These are phyloP conservation scores for Sylvicola fuscatus DNA, from an alignment of 2,888 invertebrate species.

Conservation along the genomic window DNA sequence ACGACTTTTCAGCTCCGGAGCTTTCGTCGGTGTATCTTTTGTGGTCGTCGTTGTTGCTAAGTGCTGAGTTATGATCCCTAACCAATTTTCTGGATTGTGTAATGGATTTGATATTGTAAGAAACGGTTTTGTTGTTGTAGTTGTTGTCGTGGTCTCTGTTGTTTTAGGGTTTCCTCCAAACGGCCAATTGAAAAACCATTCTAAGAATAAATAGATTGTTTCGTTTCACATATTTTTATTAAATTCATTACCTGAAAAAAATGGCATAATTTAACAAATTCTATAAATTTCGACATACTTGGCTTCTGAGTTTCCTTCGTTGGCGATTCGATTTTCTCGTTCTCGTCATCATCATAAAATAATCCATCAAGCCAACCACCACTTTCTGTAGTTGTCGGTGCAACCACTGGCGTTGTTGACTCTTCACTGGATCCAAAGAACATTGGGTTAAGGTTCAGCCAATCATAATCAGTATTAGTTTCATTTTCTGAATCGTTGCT, in stretches of 20 bases:
- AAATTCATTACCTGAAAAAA: too few species aligned
- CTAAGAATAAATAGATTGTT: too few species aligned
- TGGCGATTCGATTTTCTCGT: neutral
- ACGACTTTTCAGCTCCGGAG: slow-evolving; percentile 9
- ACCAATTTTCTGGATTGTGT: slow-evolving; percentile 23
- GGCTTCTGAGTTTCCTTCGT: too few species aligned
- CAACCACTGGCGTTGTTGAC: neutral
- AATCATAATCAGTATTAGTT: neutral
- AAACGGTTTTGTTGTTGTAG: slow-evolving; percentile 21
- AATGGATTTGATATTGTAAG: slow-evolving; percentile 21
- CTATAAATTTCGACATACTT: too few species aligned
- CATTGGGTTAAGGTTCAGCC: too few species aligned
- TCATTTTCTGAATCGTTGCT: neutral
- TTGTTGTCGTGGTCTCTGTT: slow-evolving; percentile 10
- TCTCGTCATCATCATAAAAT: neutral
- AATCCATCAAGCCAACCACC: neutral
- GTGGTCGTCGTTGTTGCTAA: slow-evolving; percentile 16
- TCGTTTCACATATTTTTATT: too few species aligned
- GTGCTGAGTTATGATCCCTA: slow-evolving; percentile 22
- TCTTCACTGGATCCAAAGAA: neutral
- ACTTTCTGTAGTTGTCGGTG: neutral
- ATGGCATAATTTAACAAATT: too few species aligned
- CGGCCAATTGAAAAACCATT: too few species aligned
- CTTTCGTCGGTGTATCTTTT: slow-evolving; percentile 10
- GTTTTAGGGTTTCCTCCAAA: neutral